Evolutionary conservation across 1,140 invertebrate genomes (phyloP).

Genomic region (Pseudomyrmex dendroicus): DNA sequence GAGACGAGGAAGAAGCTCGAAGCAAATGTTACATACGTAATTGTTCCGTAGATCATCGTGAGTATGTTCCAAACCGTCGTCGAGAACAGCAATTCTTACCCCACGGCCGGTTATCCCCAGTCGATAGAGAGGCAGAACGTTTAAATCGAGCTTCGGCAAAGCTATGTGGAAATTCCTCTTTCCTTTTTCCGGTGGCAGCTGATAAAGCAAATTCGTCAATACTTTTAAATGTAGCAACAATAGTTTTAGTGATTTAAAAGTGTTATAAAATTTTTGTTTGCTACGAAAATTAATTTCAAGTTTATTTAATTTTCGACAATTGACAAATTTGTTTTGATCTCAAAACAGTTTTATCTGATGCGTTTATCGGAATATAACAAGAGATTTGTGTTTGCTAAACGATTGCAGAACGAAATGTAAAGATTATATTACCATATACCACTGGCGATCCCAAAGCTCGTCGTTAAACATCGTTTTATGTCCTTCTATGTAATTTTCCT

Average conservation of each 20-base stretch:
- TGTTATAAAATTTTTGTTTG: not conserved
- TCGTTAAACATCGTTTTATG: slow-evolving; percentile 89
- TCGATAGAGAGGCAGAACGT: slow-evolving; percentile 92
- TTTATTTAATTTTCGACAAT: not conserved
- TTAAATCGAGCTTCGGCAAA: slow-evolving; percentile 90
- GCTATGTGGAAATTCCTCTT: slow-evolving; percentile 78
- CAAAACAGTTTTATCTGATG: not conserved
- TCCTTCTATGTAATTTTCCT: not conserved
- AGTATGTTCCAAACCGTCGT: slow-evolving; percentile 94
- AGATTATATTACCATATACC: slow-evolving; percentile 92
- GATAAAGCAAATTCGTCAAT: slow-evolving; percentile 56
- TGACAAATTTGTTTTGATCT: not conserved
- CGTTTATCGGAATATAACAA: not conserved
- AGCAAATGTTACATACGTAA: slow-evolving; percentile 88
- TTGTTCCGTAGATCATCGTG: slow-evolving; percentile 92
- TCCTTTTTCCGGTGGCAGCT: slow-evolving; percentile 73
- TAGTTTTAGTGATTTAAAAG: not conserved
- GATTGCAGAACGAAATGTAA: not conserved
- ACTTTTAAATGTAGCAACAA: not conserved
- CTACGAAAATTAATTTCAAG: not conserved
- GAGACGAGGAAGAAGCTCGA: not conserved
- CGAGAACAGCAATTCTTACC: slow-evolving; percentile 92
- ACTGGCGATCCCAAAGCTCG: slow-evolving; percentile 94
- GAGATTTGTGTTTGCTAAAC: not conserved
- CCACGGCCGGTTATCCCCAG: slow-evolving; percentile 92